Conservation (phyloP, 1,140 invertebrate genomes). For the Drosophila murphyi region DNA sequence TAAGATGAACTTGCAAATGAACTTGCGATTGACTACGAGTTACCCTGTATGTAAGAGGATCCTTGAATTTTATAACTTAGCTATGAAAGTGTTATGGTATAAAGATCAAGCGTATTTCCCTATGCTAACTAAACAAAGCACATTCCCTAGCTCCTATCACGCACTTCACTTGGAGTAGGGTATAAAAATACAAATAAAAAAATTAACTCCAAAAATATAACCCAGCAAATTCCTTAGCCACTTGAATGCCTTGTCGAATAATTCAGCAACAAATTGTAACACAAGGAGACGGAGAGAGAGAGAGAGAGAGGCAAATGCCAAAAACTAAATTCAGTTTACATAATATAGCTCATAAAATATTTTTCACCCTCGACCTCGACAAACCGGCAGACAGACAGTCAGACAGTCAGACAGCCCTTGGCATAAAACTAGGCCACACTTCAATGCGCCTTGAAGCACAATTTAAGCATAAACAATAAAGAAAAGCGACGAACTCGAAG, state of each 20-base stretch:
- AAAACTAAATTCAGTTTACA: constrained; percentile 81
- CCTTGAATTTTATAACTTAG: too few relatives aligned
- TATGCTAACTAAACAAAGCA: too few relatives aligned
- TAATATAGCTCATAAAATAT: constrained; percentile 81
- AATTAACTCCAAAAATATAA: background rate
- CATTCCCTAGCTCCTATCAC: background rate
- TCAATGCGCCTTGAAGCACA: constrained; percentile 64
- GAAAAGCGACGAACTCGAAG: constrained; percentile 74
- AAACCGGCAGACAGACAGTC: background rate
- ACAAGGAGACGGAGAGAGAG: constrained; percentile 42
- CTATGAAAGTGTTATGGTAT: too few relatives aligned
- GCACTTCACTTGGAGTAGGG: background rate
- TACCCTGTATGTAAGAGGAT: background rate
- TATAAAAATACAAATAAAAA: constrained; percentile 15
- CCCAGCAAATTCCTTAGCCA: constrained; percentile 45
- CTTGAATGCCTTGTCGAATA: constrained; percentile 52
- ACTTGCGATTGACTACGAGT: background rate
- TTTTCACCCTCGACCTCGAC: constrained; percentile 60
- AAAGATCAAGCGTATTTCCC: too few relatives aligned
- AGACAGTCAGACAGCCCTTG: background rate
- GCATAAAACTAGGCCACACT: constrained; percentile 72
- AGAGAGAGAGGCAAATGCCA: constrained; percentile 57
- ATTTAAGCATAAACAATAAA: constrained; percentile 79
- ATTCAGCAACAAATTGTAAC: constrained; percentile 47
- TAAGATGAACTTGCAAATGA: background rate